Evolutionary conservation across 2,888 invertebrate species (phyloP), one percentile per base, ranked within the genome.

Genomic region (Nasonovia ribisnigri): DNA sequence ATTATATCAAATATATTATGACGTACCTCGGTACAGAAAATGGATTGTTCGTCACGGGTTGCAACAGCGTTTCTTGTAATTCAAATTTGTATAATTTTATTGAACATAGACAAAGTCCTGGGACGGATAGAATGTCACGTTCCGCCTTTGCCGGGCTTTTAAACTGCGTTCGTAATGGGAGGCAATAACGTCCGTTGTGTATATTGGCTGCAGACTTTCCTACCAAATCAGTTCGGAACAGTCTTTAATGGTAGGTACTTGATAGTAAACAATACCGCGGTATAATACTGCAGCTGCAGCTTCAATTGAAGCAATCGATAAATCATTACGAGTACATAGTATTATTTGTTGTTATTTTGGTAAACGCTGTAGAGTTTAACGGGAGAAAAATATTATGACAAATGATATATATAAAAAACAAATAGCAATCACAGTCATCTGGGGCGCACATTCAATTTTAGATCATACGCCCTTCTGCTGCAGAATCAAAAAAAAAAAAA

Each of bases 111-210:
- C 24, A 57, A 93, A 89, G 89, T 89, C 89, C 24, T 57, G 10
- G 89, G 57, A 26, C 29, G 77, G 16, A 89, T 90, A 36, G 46
- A 93, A 89, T 77, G 93, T 89, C 93, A 93, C 93, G 93, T 93
- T 84, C 36, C 84, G 26, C 36, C 57, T 57, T 46, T 46, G 89
- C 60, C 51, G 43, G 43, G 67, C 57, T 89, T 46, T 89, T 51
- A 46, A 84, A 88, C 87, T 36, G 29, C 36, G 51, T 36, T 43
- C 29, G 60, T 20, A 36, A 36, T 29, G 16, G 26, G 88, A 36
- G 16, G 42, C 57, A 42, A 13, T 13, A 26, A 43, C 43, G 24
- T 26, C 13, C 26, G 46, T 48, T 90, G 26, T 48, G 20, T 51
- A 87, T 36, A n/a, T 46, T 86, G 26, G 3, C n/a, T 20, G 36